Conservation (phyloP, 1,140 invertebrate species). For the Drosophila novamexicana region DNA sequence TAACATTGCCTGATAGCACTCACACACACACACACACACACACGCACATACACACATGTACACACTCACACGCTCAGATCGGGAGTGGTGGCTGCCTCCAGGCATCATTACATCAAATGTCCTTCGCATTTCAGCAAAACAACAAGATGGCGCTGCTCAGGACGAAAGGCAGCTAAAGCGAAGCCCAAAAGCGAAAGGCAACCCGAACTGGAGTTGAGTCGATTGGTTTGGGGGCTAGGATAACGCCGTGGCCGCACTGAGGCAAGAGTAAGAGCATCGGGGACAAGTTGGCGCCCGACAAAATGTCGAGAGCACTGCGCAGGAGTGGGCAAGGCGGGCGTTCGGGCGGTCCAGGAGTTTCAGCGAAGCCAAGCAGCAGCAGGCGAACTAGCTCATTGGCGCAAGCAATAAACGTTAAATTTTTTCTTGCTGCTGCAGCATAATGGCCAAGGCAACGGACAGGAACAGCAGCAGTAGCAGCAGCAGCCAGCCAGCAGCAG, state of each 20-base stretch:
- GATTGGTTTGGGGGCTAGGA: constrained; percentile 25
- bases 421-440: constrained; percentile 68
- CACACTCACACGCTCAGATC: constrained; percentile 1
- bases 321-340: constrained; percentile 15
- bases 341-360: background rate
- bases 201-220: constrained; percentile 14
- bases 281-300: constrained; percentile 74
- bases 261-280: constrained; percentile 33
- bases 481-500: background rate
- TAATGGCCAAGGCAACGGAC: constrained; percentile 62
- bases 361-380: background rate
- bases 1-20: constrained; percentile 40
- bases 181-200: constrained; percentile 62
- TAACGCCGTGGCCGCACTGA: constrained; percentile 48
- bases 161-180: constrained; percentile 68
- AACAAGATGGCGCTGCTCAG: constrained; percentile 78
- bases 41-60: constrained; percentile 27
- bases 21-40: constrained; percentile 38
- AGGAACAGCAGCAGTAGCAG: constrained; percentile 22
- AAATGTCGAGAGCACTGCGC: constrained; percentile 68
- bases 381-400: constrained; percentile 76
- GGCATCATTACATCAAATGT: constrained; percentile 83
- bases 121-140: constrained; percentile 83
- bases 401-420: constrained; percentile 83
- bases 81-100: constrained; percentile 72